A percentile compares a stretch with the other conserved stretches of the same genome.
Evolutionary conservation across 2,113 vertebrate species (phyloP).

Genomic region (Leptobrachium ailaonicum): DNA sequence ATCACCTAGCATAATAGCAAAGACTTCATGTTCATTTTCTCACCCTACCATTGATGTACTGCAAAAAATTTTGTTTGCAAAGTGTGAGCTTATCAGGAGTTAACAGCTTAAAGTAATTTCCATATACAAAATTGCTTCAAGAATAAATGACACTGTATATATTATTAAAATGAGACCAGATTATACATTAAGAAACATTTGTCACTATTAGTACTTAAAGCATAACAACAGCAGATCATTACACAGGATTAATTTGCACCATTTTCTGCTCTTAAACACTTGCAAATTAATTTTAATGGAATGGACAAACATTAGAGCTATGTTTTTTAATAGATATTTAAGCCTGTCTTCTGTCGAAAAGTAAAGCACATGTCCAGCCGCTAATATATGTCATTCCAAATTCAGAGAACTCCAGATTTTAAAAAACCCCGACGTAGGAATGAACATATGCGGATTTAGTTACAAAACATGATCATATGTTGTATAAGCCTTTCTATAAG

Average conservation of each 20-base stretch:
- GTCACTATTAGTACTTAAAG: slow-evolving; percentile 22
- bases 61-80: too few relatives aligned
- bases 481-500: too few relatives aligned
- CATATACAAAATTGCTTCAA: neutral
- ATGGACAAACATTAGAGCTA: slow-evolving; percentile 5
- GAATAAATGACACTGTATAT: slow-evolving; percentile 12
- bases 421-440: too few relatives aligned
- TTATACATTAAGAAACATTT: slow-evolving; percentile 5
- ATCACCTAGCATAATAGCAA: too few relatives aligned
- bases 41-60: too few relatives aligned
- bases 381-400: too few relatives aligned
- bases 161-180: slow-evolving; percentile 13
- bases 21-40: too few relatives aligned
- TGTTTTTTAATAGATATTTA: slow-evolving; percentile 10
- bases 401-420: too few relatives aligned
- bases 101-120: too few relatives aligned
- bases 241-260: slow-evolving; percentile 20
- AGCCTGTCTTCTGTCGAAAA: neutral
- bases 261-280: slow-evolving; percentile 18
- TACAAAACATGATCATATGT: too few relatives aligned
- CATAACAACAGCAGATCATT: slow-evolving; percentile 23
- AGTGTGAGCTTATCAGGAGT: too few relatives aligned
- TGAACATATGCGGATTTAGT: too few relatives aligned
- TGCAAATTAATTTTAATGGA: slow-evolving; percentile 24
- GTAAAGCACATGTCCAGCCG: neutral